These are phyloP conservation scores for Drosophila kuntzei DNA, from an alignment of 2,888 invertebrate genomes.

Conservation along the genomic window DNA sequence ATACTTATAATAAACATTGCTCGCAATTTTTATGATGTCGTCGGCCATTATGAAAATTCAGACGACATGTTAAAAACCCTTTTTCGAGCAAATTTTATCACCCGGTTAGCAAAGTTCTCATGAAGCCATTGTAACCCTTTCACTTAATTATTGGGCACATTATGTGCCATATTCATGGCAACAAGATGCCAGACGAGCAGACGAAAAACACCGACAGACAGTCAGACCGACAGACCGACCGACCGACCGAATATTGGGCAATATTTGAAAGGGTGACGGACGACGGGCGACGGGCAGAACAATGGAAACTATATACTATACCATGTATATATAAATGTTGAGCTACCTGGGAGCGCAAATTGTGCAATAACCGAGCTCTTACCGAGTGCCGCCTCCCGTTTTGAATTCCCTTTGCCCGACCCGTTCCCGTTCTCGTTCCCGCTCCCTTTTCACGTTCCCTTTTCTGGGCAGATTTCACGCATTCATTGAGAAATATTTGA, in stretches of 20 bases:
- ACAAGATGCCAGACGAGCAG: conserved; percentile 31
- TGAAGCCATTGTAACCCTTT: conserved; percentile 80
- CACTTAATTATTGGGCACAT: conserved; percentile 80
- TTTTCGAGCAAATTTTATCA: conserved; percentile 67
- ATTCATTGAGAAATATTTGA: conserved; percentile 71
- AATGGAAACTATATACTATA: conserved; percentile 67
- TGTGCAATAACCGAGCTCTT: conserved; percentile 61
- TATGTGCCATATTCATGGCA: conserved; percentile 79
- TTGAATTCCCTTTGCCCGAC: background rate
- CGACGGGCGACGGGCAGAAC: conserved; percentile 28
- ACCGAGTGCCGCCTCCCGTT: conserved; percentile 22
- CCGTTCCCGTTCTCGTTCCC: background rate
- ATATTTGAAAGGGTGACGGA: conserved; percentile 14
- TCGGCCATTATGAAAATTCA: conserved; percentile 28
- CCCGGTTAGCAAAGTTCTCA: conserved; percentile 78
- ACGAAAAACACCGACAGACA: background rate
- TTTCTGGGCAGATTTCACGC: conserved; percentile 63
- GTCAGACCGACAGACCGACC: background rate
- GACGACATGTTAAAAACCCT: conserved; percentile 57
- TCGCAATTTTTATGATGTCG: conserved; percentile 63
- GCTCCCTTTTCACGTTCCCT: background rate
- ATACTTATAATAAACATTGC: conserved; percentile 20
- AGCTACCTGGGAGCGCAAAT: conserved; percentile 47
- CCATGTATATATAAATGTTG: background rate
- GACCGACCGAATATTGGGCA: conserved; percentile 2